Evolutionary conservation across 2,797 vertebrate genomes (phyloP).

Genomic region (Hypotaenidia okinawae): DNA sequence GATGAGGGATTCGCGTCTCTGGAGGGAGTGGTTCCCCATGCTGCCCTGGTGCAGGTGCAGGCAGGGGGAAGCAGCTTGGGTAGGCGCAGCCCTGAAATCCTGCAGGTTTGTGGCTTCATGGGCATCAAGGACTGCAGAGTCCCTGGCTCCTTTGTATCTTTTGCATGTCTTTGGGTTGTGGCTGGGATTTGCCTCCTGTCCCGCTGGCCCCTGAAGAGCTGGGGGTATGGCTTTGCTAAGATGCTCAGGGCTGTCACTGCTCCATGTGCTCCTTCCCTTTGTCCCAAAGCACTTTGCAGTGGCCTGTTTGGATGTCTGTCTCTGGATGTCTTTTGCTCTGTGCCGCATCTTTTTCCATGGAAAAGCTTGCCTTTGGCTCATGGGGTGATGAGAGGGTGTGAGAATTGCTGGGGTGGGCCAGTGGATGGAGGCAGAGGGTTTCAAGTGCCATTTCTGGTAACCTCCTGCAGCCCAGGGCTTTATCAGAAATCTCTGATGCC

Average conservation of each 20-base stretch:
- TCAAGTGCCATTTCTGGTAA: not conserved
- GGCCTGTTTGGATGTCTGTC: not conserved
- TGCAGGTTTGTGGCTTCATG: rapidly evolving
- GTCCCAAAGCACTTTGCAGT: not conserved
- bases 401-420: not conserved
- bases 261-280: not conserved
- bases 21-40: rapidly evolving
- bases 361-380: not conserved
- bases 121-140: not conserved
- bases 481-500: rapidly evolving
- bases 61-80: rapidly evolving
- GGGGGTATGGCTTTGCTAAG: not conserved
- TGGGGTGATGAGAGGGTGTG: not conserved
- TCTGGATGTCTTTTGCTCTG: not conserved
- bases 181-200: not conserved
- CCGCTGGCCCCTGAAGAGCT: not conserved
- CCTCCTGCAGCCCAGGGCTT: not conserved
- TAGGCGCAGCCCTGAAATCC: not conserved
- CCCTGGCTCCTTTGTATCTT: not conserved
- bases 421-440: not conserved
- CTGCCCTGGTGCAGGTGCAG: not conserved
- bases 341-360: not conserved
- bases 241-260: not conserved
- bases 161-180: rapidly evolving
- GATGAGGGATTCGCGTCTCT: not conserved